Evolutionary conservation across 2,797 vertebrate species (phyloP).

Genomic region (Adrianichthys oophorus): DNA sequence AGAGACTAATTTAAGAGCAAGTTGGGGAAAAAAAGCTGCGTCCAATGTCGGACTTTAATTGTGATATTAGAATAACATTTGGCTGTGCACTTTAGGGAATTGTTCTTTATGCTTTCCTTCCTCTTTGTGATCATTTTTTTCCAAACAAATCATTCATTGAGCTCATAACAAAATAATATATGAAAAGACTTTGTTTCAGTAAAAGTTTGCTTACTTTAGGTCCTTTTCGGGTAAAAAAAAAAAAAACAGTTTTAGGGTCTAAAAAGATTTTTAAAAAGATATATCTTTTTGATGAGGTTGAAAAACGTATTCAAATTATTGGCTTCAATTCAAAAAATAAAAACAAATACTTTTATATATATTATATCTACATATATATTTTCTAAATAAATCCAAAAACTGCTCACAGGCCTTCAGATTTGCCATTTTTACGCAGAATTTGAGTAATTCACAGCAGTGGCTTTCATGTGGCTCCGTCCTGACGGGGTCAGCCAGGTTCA

Average conservation of each 20-base stretch:
- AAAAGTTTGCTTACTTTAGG: not conserved
- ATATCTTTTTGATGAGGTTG: no score
- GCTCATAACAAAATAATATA: conserved; percentile 2
- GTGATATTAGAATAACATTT: not conserved
- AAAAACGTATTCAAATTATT: not conserved
- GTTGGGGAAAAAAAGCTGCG: not conserved
- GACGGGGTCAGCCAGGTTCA: no score
- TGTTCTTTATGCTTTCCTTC: not conserved
- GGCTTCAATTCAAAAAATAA: no score
- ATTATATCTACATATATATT: no score
- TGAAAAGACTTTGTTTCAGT: no score
- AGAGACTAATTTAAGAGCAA: conserved; percentile 2
- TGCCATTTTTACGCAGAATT: no score
- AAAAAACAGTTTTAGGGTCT: not conserved
- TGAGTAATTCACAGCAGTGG: no score
- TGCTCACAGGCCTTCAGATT: no score
- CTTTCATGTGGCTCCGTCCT: no score
- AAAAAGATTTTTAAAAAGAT: not conserved
- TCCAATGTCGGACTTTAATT: not conserved
- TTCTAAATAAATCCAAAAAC: no score
- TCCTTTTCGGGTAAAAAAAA: not conserved
- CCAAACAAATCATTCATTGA: conserved; percentile 1
- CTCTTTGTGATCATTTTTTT: not conserved
- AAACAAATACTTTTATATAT: no score
- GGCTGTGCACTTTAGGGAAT: not conserved